Base-by-base conservation (phyloP, 92 coral and sea anemone species). In the Muricea muricata region DNA sequence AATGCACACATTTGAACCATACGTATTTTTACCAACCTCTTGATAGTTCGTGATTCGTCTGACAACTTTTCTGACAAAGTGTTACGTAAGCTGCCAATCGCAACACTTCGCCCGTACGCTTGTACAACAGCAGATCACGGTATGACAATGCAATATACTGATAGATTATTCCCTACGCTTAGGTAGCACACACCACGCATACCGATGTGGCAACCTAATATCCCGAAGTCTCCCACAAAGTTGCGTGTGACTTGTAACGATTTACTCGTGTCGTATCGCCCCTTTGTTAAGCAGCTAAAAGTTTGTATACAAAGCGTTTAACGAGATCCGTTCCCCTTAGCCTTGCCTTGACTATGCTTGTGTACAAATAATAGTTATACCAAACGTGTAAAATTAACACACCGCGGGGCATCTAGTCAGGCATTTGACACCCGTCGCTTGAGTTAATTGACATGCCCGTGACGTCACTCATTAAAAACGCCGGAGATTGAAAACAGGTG, bases 401-500 rank as follows among this genome's bases (percentile, higher is more conserved):
- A 75, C 80, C 9, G 80, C 80, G 17, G 37, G 80, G 21, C 39
- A 52, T 57, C 57, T 18, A 75, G 41, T 47, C 65, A n/a, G 61
- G 61, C 80, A 75, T 75, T 32, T 50, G 80, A 47, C 63, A 48
- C 80, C 80, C 80, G 40, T 47, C 23, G 80, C 6, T 52, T 18
- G 15, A 26, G 23, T 47, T 75, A 48, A 75, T 75, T 75, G 80
- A 75, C 65, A 75, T 24, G 42, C 80, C 41, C 56, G 29, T 75
- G 80, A 75, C 80, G 80, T 75, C 80, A 75, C 31, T 35, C 41
- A 48, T 30, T 48, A 71, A 48, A 45, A 50, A 47, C 66, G 50
- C 65, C 80, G 80, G 80, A 75, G 80, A 75, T 75, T 75, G 66
- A 31, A 12, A 54, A 42, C 80, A 75, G 80, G 65, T 52, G 80